These are phyloP conservation scores for Hemibagrus wyckioides DNA, from an alignment of 2,113 vertebrate species.

Conservation along the genomic window DNA sequence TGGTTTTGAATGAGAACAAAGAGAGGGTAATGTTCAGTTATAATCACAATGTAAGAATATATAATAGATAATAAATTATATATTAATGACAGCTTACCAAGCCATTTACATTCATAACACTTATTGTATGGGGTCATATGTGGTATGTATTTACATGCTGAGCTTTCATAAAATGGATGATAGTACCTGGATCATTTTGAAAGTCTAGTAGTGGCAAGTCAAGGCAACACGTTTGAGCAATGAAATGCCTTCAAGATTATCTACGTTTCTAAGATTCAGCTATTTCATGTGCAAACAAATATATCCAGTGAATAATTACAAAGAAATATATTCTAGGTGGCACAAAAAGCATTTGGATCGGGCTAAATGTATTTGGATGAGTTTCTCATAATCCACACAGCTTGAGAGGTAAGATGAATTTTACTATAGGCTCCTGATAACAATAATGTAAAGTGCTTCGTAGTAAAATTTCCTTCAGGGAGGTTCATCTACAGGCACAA, in stretches of 20 bases:
- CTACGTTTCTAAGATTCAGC: neutral
- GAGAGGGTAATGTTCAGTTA: conserved; percentile 53
- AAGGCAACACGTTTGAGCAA: neutral
- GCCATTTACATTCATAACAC: neutral
- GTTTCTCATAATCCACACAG: conserved; percentile 29
- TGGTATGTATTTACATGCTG: neutral
- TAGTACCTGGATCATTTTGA: neutral
- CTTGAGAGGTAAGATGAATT: conserved; percentile 30
- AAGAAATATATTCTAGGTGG: conserved; percentile 1
- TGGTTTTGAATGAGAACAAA: conserved; percentile 75
- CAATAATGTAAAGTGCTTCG: conserved; percentile 6
- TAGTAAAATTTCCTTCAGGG: conserved; percentile 35
- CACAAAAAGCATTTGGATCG: conserved; percentile 15
- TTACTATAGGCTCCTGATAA: conserved; percentile 39
- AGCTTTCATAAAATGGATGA: neutral
- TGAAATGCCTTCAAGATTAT: neutral
- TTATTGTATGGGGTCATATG: neutral
- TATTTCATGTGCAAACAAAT: neutral
- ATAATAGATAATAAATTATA: neutral
- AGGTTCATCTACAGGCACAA: neutral
- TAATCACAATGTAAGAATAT: conserved; percentile 24
- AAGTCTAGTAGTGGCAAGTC: neutral
- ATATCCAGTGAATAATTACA: neutral
- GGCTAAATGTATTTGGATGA: no score
- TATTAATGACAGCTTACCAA: neutral